A percentile compares a stretch with the other conserved stretches of the same genome.
Conservation (phyloP, 2,888 invertebrate genomes). For the Papilio gigon region DNA sequence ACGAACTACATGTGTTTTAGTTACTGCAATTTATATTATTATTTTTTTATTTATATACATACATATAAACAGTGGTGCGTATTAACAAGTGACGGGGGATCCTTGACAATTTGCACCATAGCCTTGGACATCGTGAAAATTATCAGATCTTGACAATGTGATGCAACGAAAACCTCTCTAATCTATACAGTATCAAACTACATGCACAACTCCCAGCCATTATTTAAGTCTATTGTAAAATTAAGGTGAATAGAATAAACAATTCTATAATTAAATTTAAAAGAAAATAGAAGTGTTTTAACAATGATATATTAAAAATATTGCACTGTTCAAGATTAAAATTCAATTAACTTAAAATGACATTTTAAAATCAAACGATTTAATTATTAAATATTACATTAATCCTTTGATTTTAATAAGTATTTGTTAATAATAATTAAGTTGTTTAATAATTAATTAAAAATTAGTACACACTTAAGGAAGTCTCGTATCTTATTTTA, state of each 20-base stretch:
- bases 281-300: not conserved
- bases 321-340: too few species aligned
- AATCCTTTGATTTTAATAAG: too few species aligned
- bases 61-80: conserved; percentile 59
- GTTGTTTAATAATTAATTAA: too few species aligned
- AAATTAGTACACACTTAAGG: not conserved
- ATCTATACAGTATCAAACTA: not conserved
- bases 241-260: conserved; percentile 4
- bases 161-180: not conserved
- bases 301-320: too few species aligned
- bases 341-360: too few species aligned
- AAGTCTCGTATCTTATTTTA: not conserved
- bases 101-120: conserved; percentile 77
- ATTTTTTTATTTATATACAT: conserved; percentile 18
- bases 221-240: not conserved
- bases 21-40: too few species aligned
- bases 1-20: too few species aligned
- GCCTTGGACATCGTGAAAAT: conserved; percentile 80
- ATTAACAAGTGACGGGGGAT: conserved; percentile 76
- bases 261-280: not conserved
- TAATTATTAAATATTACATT: too few species aligned
- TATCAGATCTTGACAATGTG: conserved; percentile 57
- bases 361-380: too few species aligned
- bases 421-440: too few species aligned
- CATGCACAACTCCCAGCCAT: conserved; percentile 41